Percentiles rank a stretch among this genome's conserved stretches.
Conservation (phyloP, 2,797 vertebrate species). For the Alcedo quadribrachys region DNA sequence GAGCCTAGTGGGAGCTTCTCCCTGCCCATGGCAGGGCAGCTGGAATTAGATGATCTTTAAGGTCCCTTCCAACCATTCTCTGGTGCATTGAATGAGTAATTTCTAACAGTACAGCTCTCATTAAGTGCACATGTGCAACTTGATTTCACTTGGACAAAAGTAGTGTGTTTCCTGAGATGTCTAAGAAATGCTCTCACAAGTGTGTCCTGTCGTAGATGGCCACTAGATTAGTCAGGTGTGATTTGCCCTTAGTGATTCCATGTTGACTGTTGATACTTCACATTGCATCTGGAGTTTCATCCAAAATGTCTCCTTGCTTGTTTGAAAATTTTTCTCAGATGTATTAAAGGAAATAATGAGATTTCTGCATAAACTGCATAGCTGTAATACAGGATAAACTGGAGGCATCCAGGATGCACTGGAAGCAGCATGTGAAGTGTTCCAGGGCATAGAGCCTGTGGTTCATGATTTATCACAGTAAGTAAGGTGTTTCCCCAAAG, state of each 20-base stretch:
- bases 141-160: not conserved
- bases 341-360: not conserved
- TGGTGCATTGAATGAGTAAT: not conserved
- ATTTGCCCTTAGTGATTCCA: too few relatives aligned
- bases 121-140: not conserved
- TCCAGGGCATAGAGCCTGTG: not conserved
- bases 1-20: not conserved
- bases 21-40: too few relatives aligned
- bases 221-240: too few relatives aligned
- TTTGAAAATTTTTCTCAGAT: not conserved
- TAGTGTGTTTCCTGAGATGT: rapidly evolving
- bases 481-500: not conserved
- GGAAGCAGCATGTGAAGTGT: not conserved
- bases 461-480: not conserved
- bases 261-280: not conserved
- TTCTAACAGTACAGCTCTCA: not conserved
- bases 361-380: not conserved
- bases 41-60: too few relatives aligned
- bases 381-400: not conserved
- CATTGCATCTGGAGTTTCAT: not conserved
- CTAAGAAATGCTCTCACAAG: not conserved
- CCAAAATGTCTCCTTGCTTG: not conserved
- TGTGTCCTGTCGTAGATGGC: rapidly evolving
- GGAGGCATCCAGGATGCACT: not conserved
- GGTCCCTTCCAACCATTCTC: too few relatives aligned